phyloP scores from a whole-genome alignment of 2,888 invertebrate species.

The Autographa pulchrina region DNA sequence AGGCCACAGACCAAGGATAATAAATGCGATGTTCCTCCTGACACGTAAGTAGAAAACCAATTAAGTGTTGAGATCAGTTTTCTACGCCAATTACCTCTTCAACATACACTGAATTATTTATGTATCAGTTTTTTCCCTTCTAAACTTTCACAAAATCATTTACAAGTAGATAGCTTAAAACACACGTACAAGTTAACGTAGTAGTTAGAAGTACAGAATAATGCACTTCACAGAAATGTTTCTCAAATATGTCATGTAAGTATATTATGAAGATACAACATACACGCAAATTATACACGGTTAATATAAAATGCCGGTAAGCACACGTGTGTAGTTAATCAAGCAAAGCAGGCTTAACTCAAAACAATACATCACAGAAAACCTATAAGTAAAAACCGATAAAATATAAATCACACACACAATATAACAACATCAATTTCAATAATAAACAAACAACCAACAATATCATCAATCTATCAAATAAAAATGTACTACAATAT shows the following conservation, averaged over 20 bases:
- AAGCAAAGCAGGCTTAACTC: not conserved
- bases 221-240: no score
- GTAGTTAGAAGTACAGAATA: no score
- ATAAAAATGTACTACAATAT: conserved; percentile 55
- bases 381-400: conserved; percentile 29
- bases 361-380: conserved; percentile 27
- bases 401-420: conserved; percentile 39
- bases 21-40: conserved; percentile 84
- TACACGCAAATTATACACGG: not conserved
- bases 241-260: no score
- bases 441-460: conserved; percentile 29
- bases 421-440: conserved; percentile 32
- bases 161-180: no score
- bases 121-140: no score
- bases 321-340: not conserved
- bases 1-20: conserved; percentile 84
- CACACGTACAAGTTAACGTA: no score
- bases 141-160: no score
- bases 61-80: no score
- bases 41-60: conserved; percentile 81
- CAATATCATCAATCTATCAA: conserved; percentile 44
- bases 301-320: not conserved
- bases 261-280: not conserved
- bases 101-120: no score
- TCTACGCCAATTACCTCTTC: no score